These are phyloP conservation scores for Drosophila villosipedis DNA, from an alignment of 2,888 invertebrate genomes.

Conservation along the genomic window DNA sequence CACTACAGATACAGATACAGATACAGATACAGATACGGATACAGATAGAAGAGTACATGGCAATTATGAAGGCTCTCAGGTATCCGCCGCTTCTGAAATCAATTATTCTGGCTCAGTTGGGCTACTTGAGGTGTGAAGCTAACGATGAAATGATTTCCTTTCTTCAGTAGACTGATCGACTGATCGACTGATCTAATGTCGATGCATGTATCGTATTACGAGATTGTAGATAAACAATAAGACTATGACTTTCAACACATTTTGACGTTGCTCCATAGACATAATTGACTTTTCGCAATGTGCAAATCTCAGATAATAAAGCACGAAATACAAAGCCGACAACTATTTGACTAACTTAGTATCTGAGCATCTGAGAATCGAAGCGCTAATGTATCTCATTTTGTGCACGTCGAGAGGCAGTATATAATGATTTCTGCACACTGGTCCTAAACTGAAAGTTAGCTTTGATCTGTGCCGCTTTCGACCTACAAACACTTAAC, in stretches of 20 bases:
- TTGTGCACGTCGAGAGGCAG: background rate
- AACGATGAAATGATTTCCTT: conserved; percentile 58
- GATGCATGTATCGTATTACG: conserved; percentile 24
- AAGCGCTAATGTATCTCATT: conserved; percentile 1
- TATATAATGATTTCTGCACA: conserved; percentile 3
- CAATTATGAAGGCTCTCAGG: conserved; percentile 49
- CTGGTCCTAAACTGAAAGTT: background rate
- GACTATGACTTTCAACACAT: conserved; percentile 30
- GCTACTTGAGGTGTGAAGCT: conserved; percentile 67
- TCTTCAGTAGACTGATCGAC: conserved; percentile 9
- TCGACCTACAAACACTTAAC: conserved; percentile 14
- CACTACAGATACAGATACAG: conserved; percentile 16
- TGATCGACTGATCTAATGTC: conserved; percentile 9
- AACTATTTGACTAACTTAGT: background rate
- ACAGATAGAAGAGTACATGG: conserved; percentile 17
- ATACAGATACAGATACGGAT: conserved; percentile 12
- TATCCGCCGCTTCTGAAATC: conserved; percentile 62
- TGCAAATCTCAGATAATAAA: background rate
- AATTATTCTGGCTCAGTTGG: conserved; percentile 62
- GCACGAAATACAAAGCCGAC: background rate
- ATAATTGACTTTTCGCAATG: background rate
- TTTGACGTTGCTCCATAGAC: conserved; percentile 1
- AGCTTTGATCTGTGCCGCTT: conserved; percentile 20
- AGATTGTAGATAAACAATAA: background rate
- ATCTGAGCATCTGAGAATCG: background rate